phyloP scores from a whole-genome alignment of 1,140 invertebrate genomes.

The Pseudomyrmex pallidus region DNA sequence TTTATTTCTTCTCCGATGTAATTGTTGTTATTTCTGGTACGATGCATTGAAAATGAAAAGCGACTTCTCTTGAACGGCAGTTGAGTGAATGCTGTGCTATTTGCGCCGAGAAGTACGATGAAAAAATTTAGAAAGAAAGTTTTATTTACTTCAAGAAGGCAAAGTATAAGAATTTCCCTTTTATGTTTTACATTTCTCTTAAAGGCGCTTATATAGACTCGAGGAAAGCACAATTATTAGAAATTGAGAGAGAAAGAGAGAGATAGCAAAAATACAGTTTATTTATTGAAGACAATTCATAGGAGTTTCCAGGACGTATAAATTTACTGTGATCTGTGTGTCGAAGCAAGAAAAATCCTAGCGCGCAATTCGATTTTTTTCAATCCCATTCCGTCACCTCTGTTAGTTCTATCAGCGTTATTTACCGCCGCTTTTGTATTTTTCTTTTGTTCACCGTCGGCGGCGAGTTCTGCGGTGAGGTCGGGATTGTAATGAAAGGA shows the following conservation, averaged over 20 bases:
- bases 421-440: constrained; percentile 28
- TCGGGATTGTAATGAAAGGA: constrained; percentile 23
- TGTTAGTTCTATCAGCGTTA: constrained; percentile 36
- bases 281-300: constrained; percentile 1
- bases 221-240: constrained; percentile 34
- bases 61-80: background rate
- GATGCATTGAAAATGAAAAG: background rate
- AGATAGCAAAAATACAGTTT: constrained; percentile 40
- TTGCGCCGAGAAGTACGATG: background rate
- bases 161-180: background rate
- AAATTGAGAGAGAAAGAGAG: no score
- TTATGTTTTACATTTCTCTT: constrained; percentile 19
- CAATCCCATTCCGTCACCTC: constrained; percentile 4
- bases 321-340: constrained; percentile 8
- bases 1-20: background rate
- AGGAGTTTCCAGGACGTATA: background rate
- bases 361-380: constrained; percentile 26
- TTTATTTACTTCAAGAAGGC: constrained; percentile 21
- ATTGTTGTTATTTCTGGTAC: background rate
- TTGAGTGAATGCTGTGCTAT: constrained; percentile 3
- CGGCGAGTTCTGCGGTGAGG: constrained; percentile 24
- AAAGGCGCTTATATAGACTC: constrained; percentile 6
- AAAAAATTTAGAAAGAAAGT: constrained; percentile 4
- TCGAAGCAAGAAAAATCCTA: constrained; percentile 3
- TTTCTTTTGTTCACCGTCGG: background rate